Evolutionary conservation across 1,140 invertebrate genomes (phyloP), one percentile per base, ranked within the genome.

Genomic region (Wasmannia auropunctata): DNA sequence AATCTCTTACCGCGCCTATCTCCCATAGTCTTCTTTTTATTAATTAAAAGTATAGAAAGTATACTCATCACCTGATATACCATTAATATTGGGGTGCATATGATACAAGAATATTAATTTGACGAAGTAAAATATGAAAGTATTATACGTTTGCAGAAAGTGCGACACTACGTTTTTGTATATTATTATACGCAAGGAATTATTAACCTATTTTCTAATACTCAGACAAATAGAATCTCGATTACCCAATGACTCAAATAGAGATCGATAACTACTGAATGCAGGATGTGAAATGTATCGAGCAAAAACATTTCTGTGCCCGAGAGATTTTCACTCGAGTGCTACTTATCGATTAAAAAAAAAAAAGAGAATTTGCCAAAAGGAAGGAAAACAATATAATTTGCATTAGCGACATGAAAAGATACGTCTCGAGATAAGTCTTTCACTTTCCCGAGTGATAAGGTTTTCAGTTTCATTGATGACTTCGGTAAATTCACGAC

Each of bases 361-460:
- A 75, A 49, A 40, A 54, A 4, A 76, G 22, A 40, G 1, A 7
- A 11, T 10, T 69, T 69, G 6, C 7, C 19, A n/a, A 43, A 34
- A 46, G 11, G 5, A 56, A 31, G 31, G 14, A 65, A n/a, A 28
- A 65, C 5, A 25, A 40, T 79, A 54, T 5, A 37, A 4, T n/a
- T 70, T 31, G 22, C 3, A 56, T n/a, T 25, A 54, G 22, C 11
- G 54, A 19, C 0, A 79, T 51, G 6, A 8, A 69, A 69, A 31
- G 37, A 28, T 43, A 46, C 2, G 10, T 10, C 25, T 43, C 2
- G 25, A 40, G 40, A 34, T 34, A 46, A 7, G 7, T 79, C 28
- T 63, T 79, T 65, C 28, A 79, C 58, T 62, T 79, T 46, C 28
- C 5, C 28, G 22, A 16, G 28, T 62, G 60, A 62, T 40, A 25